These are phyloP conservation scores for Chironomus riparius DNA, from an alignment of 2,888 invertebrate species.

Conservation along the genomic window DNA sequence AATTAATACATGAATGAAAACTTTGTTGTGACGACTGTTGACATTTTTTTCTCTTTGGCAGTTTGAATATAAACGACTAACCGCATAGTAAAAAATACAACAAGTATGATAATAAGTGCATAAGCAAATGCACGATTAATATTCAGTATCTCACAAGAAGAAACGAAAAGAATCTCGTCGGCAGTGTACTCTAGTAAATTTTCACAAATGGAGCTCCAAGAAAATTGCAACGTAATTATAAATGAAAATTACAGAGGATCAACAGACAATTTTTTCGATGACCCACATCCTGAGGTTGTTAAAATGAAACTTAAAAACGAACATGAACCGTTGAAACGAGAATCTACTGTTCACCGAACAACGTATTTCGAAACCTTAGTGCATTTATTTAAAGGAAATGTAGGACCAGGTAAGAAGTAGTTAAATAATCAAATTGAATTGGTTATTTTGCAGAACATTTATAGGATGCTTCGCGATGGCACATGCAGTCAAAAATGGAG, in stretches of 20 bases:
- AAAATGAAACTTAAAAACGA: neutral
- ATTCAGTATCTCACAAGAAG: too few relatives aligned
- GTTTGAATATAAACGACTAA: too few relatives aligned
- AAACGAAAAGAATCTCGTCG: too few relatives aligned
- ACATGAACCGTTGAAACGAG: neutral
- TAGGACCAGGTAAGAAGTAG: constrained; percentile 61
- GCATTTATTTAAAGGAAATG: constrained; percentile 89
- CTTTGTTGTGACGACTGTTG: too few relatives aligned
- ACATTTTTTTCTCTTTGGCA: too few relatives aligned
- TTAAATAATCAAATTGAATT: constrained; percentile 36
- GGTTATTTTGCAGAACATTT: neutral
- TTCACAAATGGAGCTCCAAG: neutral
- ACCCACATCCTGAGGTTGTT: neutral
- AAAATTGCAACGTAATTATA: neutral
- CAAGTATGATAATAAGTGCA: too few relatives aligned
- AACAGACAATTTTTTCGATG: neutral
- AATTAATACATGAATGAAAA: too few relatives aligned
- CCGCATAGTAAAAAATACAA: too few relatives aligned
- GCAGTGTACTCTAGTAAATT: too few relatives aligned
- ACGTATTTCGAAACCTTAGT: constrained; percentile 73
- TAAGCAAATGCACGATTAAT: too few relatives aligned
- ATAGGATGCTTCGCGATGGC: constrained; percentile 73
- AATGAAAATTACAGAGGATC: constrained; percentile 8
- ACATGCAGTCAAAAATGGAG: constrained; percentile 86
- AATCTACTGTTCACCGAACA: neutral